phyloP scores from a whole-genome alignment of 1,140 invertebrate genomes.

The Agrypnia vestita region DNA sequence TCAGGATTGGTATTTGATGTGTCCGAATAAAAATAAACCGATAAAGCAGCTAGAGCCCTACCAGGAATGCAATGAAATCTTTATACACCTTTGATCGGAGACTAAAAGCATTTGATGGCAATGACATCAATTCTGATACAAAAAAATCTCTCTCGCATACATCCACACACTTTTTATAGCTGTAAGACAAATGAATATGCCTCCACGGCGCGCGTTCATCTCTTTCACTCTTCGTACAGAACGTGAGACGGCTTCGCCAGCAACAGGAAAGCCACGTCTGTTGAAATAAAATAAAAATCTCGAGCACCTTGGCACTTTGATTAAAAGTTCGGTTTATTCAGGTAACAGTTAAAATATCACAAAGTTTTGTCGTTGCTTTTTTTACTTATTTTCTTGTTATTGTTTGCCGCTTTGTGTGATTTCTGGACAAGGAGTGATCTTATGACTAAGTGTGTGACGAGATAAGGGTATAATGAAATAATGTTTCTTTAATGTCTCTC shows the following conservation, averaged over 20 bases:
- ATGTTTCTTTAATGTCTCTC: constrained; percentile 54
- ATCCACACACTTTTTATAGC: constrained; percentile 13
- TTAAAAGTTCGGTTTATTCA: neutral
- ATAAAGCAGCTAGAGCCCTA: neutral
- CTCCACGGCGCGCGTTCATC: neutral
- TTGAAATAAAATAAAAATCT: neutral
- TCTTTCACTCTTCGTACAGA: neutral
- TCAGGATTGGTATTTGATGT: too few species aligned
- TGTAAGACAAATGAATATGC: constrained; percentile 29
- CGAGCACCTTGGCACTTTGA: neutral
- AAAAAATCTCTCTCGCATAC: constrained; percentile 16
- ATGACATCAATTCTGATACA: constrained; percentile 39
- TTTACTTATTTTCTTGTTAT: neutral
- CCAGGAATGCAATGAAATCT: constrained; percentile 17
- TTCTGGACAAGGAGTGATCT: constrained; percentile 23
- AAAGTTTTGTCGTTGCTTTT: neutral
- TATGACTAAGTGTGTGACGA: constrained; percentile 55
- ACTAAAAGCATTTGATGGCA: constrained; percentile 29
- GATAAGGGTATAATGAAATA: constrained; percentile 60
- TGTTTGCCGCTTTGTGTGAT: neutral
- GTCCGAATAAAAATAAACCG: neutral
- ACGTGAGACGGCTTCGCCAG: constrained; percentile 17
- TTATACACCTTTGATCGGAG: constrained; percentile 13
- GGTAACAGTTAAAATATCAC: neutral
- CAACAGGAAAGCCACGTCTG: neutral